phyloP scores from a whole-genome alignment of 2,797 vertebrate genomes.

The Falco columbarius region DNA sequence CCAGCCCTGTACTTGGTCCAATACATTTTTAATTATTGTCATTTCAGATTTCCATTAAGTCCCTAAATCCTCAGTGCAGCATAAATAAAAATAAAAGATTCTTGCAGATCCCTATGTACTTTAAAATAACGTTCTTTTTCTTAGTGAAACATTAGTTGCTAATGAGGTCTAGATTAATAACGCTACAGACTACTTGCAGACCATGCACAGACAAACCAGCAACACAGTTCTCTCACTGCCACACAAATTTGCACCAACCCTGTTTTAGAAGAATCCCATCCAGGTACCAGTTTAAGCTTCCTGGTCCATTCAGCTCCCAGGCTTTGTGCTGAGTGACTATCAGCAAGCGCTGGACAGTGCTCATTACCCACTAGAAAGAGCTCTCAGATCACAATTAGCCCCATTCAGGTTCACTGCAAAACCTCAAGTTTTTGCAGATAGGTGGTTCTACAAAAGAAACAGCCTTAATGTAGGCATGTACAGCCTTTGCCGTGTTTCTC shows the following conservation, averaged over 20 bases:
- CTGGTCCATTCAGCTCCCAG: not conserved
- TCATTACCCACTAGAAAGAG: not conserved
- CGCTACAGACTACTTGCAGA: not conserved
- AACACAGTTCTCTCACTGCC: not conserved
- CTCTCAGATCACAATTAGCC: not conserved
- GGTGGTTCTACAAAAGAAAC: not conserved
- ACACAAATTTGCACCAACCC: not conserved
- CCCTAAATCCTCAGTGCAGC: conserved; percentile 53
- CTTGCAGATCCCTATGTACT: not conserved
- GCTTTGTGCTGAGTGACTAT: not conserved
- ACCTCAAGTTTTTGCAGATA: not conserved
- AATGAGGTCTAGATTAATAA: not conserved
- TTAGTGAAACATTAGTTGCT: not conserved
- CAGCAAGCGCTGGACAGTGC: not conserved
- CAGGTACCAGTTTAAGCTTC: not conserved
- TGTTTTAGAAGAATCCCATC: not conserved
- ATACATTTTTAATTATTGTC: conserved; percentile 27
- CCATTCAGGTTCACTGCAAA: not conserved
- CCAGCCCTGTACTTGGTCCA: conserved; percentile 61
- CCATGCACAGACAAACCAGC: not conserved
- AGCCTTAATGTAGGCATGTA: not conserved
- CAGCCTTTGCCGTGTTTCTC: not conserved
- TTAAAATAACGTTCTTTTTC: not conserved
- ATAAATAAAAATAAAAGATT: conserved; percentile 67
- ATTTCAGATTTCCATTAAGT: conserved; percentile 49